Base-by-base conservation (phyloP, 1,140 invertebrate species). In the Drosophila carrolli region DNA sequence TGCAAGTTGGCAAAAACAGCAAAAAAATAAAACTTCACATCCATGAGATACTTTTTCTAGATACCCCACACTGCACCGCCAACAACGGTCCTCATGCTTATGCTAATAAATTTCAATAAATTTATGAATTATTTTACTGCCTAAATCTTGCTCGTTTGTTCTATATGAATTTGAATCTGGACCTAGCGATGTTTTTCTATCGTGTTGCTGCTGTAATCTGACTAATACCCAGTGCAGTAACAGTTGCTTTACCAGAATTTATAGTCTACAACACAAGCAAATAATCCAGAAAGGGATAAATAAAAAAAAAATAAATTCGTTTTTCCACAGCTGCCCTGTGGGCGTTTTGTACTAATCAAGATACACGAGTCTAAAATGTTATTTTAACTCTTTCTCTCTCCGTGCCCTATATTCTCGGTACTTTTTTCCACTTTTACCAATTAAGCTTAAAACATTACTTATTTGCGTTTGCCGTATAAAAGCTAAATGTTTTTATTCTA, bases 91-190 rank as follows among this genome's bases (percentile, higher is more conserved):
- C 66, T 40, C 44, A 55, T 70, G 57, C 56, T 53, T 70, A 53
- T 77, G 74, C 79, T 71, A 79, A 82, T 89, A 88, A 88, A 88
- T 88, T 88, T 83, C 72, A 89, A 88, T 88, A 89, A 89, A 88
- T 80, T 84, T 84, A 78, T 89, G 82, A 82, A 75, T 85, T 85
- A 85, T 86, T 86, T 77, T 62, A 47, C 50, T 63, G 80, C 70
- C 80, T 65, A 50, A 75, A 75, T 56, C 43, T 57, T 2, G 37
- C 9, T 56, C 8, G 37, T 44, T 75, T 46, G 46, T 71, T 43
- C 50, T 56, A 19, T 37, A 54, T 29, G 2, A 23, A 29, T 11
- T 32, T 65, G 41, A 11, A 7, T 47, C 32, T 65, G 41, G 27
- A 58, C 27, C 10, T 60, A 27, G 47, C 32, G 16, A 27, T 58